phyloP scores from a whole-genome alignment of 2,888 invertebrate species.

The Eutolmus rufibarbis region DNA sequence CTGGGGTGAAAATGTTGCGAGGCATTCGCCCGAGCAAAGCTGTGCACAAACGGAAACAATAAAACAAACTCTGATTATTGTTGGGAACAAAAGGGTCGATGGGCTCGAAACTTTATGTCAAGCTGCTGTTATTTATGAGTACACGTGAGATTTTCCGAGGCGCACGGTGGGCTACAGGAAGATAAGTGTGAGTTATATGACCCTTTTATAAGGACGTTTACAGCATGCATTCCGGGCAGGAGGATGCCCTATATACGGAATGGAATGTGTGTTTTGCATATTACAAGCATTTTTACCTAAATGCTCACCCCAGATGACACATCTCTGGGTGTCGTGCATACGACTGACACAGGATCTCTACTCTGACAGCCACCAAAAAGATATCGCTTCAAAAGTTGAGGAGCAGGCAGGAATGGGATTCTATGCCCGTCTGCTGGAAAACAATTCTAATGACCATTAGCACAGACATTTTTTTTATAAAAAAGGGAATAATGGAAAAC shows the following conservation, averaged over 20 bases:
- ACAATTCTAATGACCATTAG: background rate
- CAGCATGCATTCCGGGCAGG: background rate
- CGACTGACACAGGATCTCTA: background rate
- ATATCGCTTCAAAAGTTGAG: background rate
- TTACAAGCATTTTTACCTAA: background rate
- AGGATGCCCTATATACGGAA: background rate
- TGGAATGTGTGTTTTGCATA: background rate
- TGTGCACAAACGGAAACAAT: background rate
- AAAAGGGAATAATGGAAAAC: background rate
- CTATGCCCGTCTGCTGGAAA: background rate
- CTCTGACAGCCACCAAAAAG: background rate
- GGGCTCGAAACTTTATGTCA: background rate
- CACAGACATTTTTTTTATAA: background rate
- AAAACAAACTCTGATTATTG: background rate
- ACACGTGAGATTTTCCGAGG: background rate
- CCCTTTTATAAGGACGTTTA: background rate
- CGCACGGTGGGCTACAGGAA: background rate
- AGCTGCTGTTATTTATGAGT: background rate
- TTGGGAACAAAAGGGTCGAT: background rate
- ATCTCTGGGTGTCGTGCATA: background rate
- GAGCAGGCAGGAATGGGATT: background rate
- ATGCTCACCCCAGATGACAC: background rate
- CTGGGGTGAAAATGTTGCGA: background rate
- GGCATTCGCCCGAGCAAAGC: background rate
- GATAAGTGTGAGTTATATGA: background rate